Evolutionary conservation across 1,140 invertebrate species (phyloP), one percentile per base, ranked within the genome.

Genomic region (Delia radicum): DNA sequence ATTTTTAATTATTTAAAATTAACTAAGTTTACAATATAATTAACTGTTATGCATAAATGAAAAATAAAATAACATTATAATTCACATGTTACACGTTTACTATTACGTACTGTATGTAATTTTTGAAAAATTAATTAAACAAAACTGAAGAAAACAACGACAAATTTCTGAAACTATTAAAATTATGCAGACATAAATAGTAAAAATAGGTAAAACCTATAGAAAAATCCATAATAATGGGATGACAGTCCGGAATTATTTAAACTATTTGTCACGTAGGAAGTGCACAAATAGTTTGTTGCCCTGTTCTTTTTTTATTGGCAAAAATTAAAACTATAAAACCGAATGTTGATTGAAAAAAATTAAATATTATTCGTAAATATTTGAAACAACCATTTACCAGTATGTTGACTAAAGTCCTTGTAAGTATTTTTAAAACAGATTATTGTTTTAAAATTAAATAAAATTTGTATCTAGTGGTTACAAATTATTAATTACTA

Each of bases 261-360:
- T 73, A 7, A n/a, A 55, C n/a, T 48, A 24, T 48, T 46, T 28
- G 71, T 73, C 71, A 73, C 71, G 71, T 73, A 73, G 71, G 37
- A 67, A 24, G n/a, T 33, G 7, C 10, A 69, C 18, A 37, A 69
- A 24, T 8, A 21, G 10, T 29, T 18, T 48, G 37, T 55, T 18
- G 12, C 21, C 71, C 21, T 13, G 3, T n/a, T 28, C 12, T 15
- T 55, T 21, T 7, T 37, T 55, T 21, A 55, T 55, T 55, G 3
- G n/a, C n/a, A n/a, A n/a, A n/a, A 48, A 73, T 55, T n/a, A 69
- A 37, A 37, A 8, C 29, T 69, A 69, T 69, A 69, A 69, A 69
- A 69, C 29, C 21, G n/a, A 55, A n/a, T 6, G n/a, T 18, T 24
- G 48, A 37, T 1, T 1, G 0, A 5, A 6, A 24, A 21, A 55